These are phyloP conservation scores for Apostichopus japonicus DNA, from an alignment of 35 echinoderm and acorn worm genomes.

Conservation along the genomic window DNA sequence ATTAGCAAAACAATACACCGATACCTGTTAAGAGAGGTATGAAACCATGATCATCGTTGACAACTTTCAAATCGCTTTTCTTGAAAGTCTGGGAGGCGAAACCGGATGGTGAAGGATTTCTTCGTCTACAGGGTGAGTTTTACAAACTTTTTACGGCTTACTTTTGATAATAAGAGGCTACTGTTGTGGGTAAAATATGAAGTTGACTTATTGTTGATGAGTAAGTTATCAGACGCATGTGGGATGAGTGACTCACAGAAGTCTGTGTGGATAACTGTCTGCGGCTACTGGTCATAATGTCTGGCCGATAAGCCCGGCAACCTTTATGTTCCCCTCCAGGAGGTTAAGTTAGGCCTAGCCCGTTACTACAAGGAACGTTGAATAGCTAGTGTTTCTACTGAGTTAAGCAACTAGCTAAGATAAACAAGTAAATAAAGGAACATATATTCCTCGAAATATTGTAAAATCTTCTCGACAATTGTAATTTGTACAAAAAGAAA, in stretches of 20 bases:
- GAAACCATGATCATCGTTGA: conserved; percentile 29
- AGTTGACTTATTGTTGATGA: conserved; percentile 51
- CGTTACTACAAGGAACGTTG: background rate
- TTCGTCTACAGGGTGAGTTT: conserved; percentile 35
- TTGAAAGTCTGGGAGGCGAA: background rate
- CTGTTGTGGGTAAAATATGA: background rate
- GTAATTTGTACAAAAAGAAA: background rate
- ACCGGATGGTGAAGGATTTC: conserved; percentile 37
- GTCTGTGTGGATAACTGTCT: background rate
- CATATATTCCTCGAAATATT: no score
- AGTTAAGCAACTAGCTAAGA: no score
- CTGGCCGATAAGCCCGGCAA: background rate
- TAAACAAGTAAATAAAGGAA: no score
- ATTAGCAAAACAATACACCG: conserved; percentile 56
- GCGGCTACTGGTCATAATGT: conserved; percentile 40
- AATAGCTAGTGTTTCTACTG: background rate
- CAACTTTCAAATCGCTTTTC: conserved; percentile 41
- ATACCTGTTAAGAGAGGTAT: conserved; percentile 56
- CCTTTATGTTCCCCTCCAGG: conserved; percentile 12
- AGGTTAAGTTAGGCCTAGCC: conserved; percentile 12
- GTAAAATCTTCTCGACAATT: background rate
- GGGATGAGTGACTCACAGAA: conserved; percentile 35
- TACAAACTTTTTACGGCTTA: conserved; percentile 17
- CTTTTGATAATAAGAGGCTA: background rate
- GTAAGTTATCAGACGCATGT: conserved; percentile 47